Evolutionary conservation across 2,888 invertebrate species (phyloP), one percentile per base, ranked within the genome.

Genomic region (Miltochrista miniata): DNA sequence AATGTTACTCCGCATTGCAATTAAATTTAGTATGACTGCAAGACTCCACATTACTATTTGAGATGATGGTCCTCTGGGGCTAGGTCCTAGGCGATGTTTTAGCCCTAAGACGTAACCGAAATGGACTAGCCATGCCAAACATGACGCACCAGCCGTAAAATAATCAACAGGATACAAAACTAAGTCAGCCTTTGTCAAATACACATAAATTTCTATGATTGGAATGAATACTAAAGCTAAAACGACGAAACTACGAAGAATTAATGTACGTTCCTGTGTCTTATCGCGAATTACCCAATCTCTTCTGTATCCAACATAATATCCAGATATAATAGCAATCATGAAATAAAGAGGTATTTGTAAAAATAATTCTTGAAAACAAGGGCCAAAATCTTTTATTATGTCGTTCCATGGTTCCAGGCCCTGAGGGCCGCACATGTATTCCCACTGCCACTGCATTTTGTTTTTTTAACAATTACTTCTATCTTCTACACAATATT

Each of bases 281-380:
- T 85, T 88, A 67, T 95, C 95, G 46, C 96, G 92, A 10, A 93
- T 84, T 4, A 95, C 93, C 83, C 92, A 93, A 54, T 93, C 91
- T 49, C 89, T 90, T 67, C 95, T 93, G 61, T 93, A 93, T 10
- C 97, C 97, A 63, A 95, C 94, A 78, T 96, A 95, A 86, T 95
- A 98, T 0, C 96, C 95, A n/a, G 98, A 98, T 40, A 94, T 81
- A 12, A 95, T 89, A 3, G 97, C 96, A 63, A 98, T 92, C 33
- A 97, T 71, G 41, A 93, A 92, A 70, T 95, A 94, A 38, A 95
- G 82, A 12, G 98, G 97, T 66, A 96, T 93, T 81, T 96, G 94
- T 33, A 98, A 91, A 73, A 94, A 95, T 45, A 97, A 84, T 83
- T 96, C 94, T 83, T 97, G 97, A 79, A 98, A 98, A 83, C 98